A percentile compares a stretch with the other conserved stretches of the same genome.
Conservation (phyloP, 1,140 invertebrate genomes). For the Agraylea sexmaculata region DNA sequence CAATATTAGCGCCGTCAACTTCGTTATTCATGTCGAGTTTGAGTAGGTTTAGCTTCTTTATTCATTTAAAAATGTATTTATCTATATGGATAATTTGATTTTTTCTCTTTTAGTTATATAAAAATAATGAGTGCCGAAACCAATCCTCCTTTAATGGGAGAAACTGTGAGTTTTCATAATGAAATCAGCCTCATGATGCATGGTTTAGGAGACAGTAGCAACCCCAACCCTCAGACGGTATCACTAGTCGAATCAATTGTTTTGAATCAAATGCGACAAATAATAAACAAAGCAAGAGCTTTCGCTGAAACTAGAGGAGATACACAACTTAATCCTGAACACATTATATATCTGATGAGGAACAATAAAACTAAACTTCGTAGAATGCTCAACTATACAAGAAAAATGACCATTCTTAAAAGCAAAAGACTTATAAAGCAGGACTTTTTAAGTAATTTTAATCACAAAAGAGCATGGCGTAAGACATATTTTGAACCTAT, state of each 20-base stretch:
- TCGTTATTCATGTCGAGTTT: too few species aligned
- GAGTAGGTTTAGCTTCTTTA: too few species aligned
- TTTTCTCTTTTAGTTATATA: too few species aligned
- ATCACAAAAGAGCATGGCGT: neutral
- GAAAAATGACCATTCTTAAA: constrained; percentile 22
- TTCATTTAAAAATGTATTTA: too few species aligned
- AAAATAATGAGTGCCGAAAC: too few species aligned
- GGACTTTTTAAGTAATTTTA: neutral
- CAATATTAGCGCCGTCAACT: too few species aligned
- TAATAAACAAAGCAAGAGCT: constrained; percentile 39
- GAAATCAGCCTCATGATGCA: constrained; percentile 51
- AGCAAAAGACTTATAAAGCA: constrained; percentile 5
- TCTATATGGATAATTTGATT: too few species aligned
- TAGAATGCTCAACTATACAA: constrained; percentile 30
- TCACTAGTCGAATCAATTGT: constrained; percentile 46
- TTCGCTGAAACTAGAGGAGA: constrained; percentile 33
- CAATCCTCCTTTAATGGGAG: too few species aligned
- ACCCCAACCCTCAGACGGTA: constrained; percentile 43
- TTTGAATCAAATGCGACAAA: constrained; percentile 40
- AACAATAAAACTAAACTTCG: constrained; percentile 39
- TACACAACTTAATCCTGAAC: constrained; percentile 29
- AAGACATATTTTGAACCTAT: too few species aligned
- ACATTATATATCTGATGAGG: constrained; percentile 49
- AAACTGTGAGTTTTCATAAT: constrained; percentile 21
- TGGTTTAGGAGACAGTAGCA: constrained; percentile 48